A percentile compares a stretch with the other conserved stretches of the same genome.
phyloP scores from a whole-genome alignment of 2,888 invertebrate species.

The Drosophila fulvimacula region DNA sequence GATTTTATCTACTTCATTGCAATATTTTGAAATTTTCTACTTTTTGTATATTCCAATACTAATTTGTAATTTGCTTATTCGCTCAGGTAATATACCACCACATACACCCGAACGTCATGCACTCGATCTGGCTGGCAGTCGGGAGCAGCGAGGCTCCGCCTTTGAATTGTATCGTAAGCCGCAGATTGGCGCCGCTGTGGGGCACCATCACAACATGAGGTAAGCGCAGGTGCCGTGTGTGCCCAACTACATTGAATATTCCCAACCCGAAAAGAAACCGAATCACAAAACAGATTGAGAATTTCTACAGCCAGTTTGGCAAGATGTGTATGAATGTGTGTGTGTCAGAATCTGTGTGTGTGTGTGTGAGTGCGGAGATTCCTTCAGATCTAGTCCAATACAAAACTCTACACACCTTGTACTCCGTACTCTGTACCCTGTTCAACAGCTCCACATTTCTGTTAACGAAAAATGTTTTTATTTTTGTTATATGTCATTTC shows the following conservation, averaged over 20 bases:
- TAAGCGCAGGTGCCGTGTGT: conserved; percentile 83
- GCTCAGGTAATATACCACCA: conserved; percentile 82
- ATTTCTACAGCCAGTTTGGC: conserved; percentile 13
- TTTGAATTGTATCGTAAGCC: conserved; percentile 97
- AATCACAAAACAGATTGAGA: conserved; percentile 31
- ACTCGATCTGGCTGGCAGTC: conserved; percentile 91
- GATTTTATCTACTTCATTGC: no score
- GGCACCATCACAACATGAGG: conserved; percentile 92
- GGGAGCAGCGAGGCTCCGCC: conserved; percentile 96
- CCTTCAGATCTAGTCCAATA: conserved; percentile 13
- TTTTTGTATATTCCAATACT: not conserved
- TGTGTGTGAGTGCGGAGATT: conserved; percentile 15
- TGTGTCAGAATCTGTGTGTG: conserved; percentile 2
- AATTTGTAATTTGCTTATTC: no score
- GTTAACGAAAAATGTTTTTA: conserved; percentile 84
- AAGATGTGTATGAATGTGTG: conserved; percentile 14
- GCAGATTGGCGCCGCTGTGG: conserved; percentile 85
- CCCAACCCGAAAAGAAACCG: conserved; percentile 18
- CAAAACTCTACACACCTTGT: conserved; percentile 21
- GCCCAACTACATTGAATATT: conserved; percentile 6
- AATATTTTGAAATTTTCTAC: no score
- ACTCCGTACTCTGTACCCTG: conserved; percentile 44
- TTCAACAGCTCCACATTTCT: conserved; percentile 68
- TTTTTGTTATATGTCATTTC: conserved; percentile 77
- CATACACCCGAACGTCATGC: conserved; percentile 84